Conservation (phyloP, 1,140 invertebrate genomes). For the Leptinotarsa lineolata region DNA sequence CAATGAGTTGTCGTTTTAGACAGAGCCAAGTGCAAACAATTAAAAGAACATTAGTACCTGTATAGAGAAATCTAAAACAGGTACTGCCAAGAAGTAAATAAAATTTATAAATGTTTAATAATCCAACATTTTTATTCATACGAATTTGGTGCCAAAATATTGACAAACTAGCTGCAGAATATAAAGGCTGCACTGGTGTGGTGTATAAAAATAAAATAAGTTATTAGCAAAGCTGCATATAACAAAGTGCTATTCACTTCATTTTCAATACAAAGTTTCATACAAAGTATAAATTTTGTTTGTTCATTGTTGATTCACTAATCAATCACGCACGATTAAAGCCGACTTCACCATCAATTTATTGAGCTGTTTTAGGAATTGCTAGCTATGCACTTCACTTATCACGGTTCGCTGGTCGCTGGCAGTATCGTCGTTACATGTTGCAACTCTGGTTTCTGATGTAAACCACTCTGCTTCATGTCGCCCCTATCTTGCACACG, state of each 20-base stretch:
- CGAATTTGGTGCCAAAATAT: slow-evolving; percentile 34
- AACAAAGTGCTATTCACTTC: slow-evolving; percentile 52
- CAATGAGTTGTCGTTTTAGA: neutral
- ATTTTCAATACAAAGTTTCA: slow-evolving; percentile 39
- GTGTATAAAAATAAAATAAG: slow-evolving; percentile 43
- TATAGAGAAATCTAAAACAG: slow-evolving; percentile 8
- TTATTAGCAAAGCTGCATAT: slow-evolving; percentile 52
- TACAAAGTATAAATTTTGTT: slow-evolving; percentile 43
- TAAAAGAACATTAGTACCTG: slow-evolving; percentile 13
- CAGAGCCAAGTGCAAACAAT: neutral
- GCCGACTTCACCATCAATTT: slow-evolving; percentile 41
- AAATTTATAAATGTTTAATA: slow-evolving; percentile 38
- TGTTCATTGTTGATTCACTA: slow-evolving; percentile 35
- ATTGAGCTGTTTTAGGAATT: slow-evolving; percentile 31
- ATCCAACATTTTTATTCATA: slow-evolving; percentile 33
- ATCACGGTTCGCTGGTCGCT: slow-evolving; percentile 27
- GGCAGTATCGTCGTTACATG: slow-evolving; percentile 41
- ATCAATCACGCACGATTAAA: slow-evolving; percentile 37
- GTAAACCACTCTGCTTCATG: slow-evolving; percentile 35
- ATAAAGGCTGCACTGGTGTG: slow-evolving; percentile 41
- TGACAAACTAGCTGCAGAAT: slow-evolving; percentile 37
- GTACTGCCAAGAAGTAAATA: slow-evolving; percentile 31
- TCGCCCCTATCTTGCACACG: slow-evolving; percentile 45
- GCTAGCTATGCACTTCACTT: slow-evolving; percentile 38
- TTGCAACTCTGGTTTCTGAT: slow-evolving; percentile 37